Evolutionary conservation across 1,140 invertebrate species (phyloP).

Genomic region (Drosophila subobscura): DNA sequence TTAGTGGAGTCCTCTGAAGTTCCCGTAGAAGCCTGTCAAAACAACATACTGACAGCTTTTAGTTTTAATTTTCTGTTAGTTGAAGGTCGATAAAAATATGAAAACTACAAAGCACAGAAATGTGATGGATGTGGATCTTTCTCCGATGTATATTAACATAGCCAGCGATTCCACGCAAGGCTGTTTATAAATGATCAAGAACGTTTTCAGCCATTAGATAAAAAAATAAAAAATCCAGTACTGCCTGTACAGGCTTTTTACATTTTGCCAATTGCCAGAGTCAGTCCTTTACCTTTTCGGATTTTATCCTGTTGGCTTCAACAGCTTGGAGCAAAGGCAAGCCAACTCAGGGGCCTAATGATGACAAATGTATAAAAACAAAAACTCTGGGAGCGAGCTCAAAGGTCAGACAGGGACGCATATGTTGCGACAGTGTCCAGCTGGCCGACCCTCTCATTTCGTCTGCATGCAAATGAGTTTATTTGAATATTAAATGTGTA

Average conservation of each 20-base stretch:
- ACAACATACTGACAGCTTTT: conserved; percentile 25
- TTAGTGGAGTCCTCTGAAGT: conserved; percentile 62
- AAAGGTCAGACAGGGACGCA: conserved; percentile 70
- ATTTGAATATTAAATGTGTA: conserved; percentile 82
- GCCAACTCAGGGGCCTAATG: conserved; percentile 63
- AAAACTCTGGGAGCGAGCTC: conserved; percentile 46
- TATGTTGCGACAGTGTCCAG: conserved; percentile 66
- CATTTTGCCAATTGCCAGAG: conserved; percentile 36
- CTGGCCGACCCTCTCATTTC: conserved; percentile 58
- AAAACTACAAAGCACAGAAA: neutral
- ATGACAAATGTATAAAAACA: conserved; percentile 74
- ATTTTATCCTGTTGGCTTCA: conserved; percentile 16
- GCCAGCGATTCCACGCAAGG: no score
- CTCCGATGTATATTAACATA: no score
- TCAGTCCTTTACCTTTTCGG: conserved; percentile 30
- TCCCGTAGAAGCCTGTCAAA: conserved; percentile 57
- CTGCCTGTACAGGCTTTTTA: conserved; percentile 32
- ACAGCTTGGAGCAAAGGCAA: conserved; percentile 13
- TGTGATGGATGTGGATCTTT: neutral
- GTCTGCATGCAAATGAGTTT: conserved; percentile 81
- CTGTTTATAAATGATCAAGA: neutral
- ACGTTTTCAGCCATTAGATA: neutral
- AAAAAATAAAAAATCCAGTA: conserved; percentile 15
- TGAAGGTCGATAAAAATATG: conserved; percentile 15
- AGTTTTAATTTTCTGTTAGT: conserved; percentile 16